Base-by-base conservation (phyloP, 2,888 invertebrate species). In the Drosophila longiperda region DNA sequence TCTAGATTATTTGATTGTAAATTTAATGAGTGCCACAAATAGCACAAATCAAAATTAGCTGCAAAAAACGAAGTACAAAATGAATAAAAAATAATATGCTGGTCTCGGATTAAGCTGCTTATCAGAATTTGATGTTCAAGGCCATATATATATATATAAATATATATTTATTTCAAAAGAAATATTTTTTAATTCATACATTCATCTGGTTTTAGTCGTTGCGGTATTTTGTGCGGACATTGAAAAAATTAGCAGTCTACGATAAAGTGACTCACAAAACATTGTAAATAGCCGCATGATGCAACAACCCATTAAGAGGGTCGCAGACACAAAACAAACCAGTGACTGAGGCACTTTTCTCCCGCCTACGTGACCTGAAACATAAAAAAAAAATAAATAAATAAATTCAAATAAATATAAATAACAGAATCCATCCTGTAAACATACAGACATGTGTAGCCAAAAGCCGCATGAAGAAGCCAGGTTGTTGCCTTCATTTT, bases 261-360 rank as follows among this genome's bases (percentile, higher is more conserved):
- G 45, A 15, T 40, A 58, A 65, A 64, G 63, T 57, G 49, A 54
- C 53, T 68, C 66, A 78, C 68, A 69, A 68, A 76, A 70, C 73
- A 66, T 78, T 89, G 89, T 81, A 78, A 84, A 84, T 84, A 85
- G 68, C 65, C 55, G 69, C 73, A 72, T 87, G 87, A 84, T 71
- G 70, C 71, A 65, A 26, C 75, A 70, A 62, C 68, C 89, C 89
- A 87, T 87, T 84, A 87, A 89, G 87, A 89, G 84, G 87, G 89
- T 84, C 80, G 68, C 85, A 84, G 74, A 73, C 79, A 66, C 68
- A 69, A 59, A 61, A 54, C 58, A 50, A 55, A 26, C 57, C 49
- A 38, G 63, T 69, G 68, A 42, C 73, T 20, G 48, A 48, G 68
- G 55, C 84, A 81, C 75, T 89, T 89, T 75, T 66, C 66, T 65